Evolutionary conservation across 2,888 invertebrate species (phyloP), one percentile per base, ranked within the genome.

Genomic region (Drosophila fulvimacula): DNA sequence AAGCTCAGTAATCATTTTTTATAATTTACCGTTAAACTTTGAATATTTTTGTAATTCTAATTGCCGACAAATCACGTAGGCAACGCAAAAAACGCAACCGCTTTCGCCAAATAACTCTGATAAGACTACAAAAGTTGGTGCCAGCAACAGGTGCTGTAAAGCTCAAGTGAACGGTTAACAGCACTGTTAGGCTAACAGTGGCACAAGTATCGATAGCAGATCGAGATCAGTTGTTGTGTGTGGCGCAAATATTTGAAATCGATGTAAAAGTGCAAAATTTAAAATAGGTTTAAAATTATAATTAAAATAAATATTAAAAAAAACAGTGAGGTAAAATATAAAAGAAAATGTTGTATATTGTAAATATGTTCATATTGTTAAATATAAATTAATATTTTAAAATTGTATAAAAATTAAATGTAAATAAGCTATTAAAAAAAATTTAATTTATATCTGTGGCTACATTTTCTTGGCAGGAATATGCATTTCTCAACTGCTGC

Each of bases 21-120:
- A 19, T 27, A n/a, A 27, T 36, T 58, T 60, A 55, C 71, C 48
- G 71, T 70, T 65, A 69, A 24, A 2, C 30, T 76, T 60, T 34
- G 15, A 69, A 64, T 38, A 32, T 13, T 48, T 56, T 30, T 32
- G 24, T 36, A 9, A 55, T 41, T 60, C 56, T 38, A 44, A 11
- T 39, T 56, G n/a, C 30, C 19, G 32, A 7, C 34, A 30, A 46
- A n/a, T 7, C 21, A 15, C 34, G 3, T 17, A 27, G 27, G n/a
- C 7, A 19, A 32, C 49, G 10, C 39, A 34, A 19, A 32, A 32
- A 30, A 61, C 57, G 59, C 56, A n/a, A 57, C 48, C 36, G 41
- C 41, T 24, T 34, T 24, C 19, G 52, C 36, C 41, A n/a, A 44
- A 51, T 58, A 51, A 52, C 34, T 68, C 34, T 55, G 73, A 73